Percentiles rank a stretch among this genome's conserved stretches.
These are phyloP conservation scores for Cephus pulcher DNA, from an alignment of 2,888 invertebrate species.

Conservation along the genomic window DNA sequence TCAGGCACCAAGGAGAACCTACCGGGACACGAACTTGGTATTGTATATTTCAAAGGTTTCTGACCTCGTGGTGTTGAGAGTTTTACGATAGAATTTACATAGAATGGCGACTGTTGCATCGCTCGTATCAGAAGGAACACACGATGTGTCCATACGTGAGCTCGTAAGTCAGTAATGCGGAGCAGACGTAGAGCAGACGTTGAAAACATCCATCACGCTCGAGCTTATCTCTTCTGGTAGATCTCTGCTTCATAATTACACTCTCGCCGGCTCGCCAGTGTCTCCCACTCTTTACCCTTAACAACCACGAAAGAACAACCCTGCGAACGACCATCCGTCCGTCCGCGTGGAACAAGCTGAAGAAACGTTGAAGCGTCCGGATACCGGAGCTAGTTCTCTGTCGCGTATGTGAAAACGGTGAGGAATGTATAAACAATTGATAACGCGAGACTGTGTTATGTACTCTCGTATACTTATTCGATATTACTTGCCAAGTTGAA, in stretches of 20 bases:
- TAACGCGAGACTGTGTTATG: neutral
- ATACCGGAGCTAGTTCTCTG: neutral
- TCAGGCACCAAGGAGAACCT: neutral
- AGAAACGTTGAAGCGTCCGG: neutral
- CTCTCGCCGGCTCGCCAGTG: conserved; percentile 46
- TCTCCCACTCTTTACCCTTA: conserved; percentile 1
- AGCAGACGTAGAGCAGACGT: conserved; percentile 64
- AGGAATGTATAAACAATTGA: neutral
- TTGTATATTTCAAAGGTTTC: conserved; percentile 9
- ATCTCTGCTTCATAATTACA: conserved; percentile 66
- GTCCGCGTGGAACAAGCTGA: neutral
- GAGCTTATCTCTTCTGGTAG: conserved; percentile 59
- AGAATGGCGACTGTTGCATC: conserved; percentile 54
- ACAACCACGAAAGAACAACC: conserved; percentile 17
- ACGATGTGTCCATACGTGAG: conserved; percentile 9
- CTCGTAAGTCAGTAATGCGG: conserved; percentile 60
- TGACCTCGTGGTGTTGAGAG: conserved; percentile 52
- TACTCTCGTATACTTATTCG: neutral
- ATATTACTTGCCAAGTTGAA: neutral
- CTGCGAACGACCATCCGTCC: neutral
- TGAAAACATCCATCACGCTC: conserved; percentile 66
- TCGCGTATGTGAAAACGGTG: neutral
- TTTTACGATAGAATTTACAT: conserved; percentile 61
- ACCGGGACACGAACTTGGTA: neutral
- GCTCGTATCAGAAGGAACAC: conserved; percentile 46